Conservation (phyloP, 1,140 invertebrate genomes). For the Drosophila ohnishii region DNA sequence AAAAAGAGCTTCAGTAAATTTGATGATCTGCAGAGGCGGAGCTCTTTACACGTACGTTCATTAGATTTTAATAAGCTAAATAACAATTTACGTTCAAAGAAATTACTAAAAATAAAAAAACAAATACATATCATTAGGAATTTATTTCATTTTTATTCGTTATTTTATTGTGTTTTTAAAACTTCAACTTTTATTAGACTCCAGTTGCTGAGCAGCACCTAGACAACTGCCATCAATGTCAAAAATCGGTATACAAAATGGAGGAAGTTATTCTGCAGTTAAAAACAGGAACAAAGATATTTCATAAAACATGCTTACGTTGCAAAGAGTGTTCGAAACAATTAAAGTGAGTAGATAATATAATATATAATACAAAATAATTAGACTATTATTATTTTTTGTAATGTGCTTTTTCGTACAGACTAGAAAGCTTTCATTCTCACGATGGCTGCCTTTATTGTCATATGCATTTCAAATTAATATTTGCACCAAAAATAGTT, state of each 20-base stretch:
- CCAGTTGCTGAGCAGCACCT: slow-evolving; percentile 78
- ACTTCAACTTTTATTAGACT: slow-evolving; percentile 35
- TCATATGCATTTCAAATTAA: slow-evolving; percentile 95
- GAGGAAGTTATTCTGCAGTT: slow-evolving; percentile 87
- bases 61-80: slow-evolving; percentile 85
- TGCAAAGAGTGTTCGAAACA: slow-evolving; percentile 95
- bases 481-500: slow-evolving; percentile 95
- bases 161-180: not conserved
- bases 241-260: slow-evolving; percentile 96
- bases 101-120: not conserved
- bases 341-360: slow-evolving; percentile 87
- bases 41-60: slow-evolving; percentile 87
- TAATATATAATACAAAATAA: no score
- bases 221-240: slow-evolving; percentile 90
- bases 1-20: slow-evolving; percentile 92
- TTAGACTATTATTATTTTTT: not conserved
- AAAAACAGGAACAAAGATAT: slow-evolving; percentile 92
- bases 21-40: slow-evolving; percentile 88
- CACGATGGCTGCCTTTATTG: slow-evolving; percentile 95
- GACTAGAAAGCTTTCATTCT: slow-evolving; percentile 94
- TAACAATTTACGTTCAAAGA: slow-evolving; percentile 34
- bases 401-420: slow-evolving; percentile 82
- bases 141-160: not conserved
- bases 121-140: not conserved
- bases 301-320: slow-evolving; percentile 96